Evolutionary conservation across 2,888 invertebrate genomes (phyloP).

Genomic region (Plemyria rubiginata): DNA sequence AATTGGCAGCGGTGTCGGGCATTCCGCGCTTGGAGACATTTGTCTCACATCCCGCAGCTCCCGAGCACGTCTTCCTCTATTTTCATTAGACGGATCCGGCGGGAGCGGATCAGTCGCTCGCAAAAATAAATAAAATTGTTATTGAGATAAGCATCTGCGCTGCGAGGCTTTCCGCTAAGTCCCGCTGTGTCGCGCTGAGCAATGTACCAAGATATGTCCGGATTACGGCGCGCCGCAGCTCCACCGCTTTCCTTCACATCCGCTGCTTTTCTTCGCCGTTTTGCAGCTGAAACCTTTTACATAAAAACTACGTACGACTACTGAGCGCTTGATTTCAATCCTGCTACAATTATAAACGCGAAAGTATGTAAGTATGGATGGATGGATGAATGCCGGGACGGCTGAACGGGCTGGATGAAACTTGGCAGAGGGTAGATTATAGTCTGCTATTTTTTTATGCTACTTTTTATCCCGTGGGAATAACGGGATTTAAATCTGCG

Average conservation of each 20-base stretch:
- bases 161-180: slow-evolving; percentile 80
- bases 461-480: too few relatives aligned
- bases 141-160: slow-evolving; percentile 83
- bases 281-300: slow-evolving; percentile 74
- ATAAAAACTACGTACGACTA: slow-evolving; percentile 44
- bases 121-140: slow-evolving; percentile 85
- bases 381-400: too few relatives aligned
- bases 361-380: too few relatives aligned
- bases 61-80: slow-evolving; percentile 67
- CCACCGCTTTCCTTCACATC: slow-evolving; percentile 64
- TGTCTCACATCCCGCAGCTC: slow-evolving; percentile 52
- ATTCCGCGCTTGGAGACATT: slow-evolving; percentile 43
- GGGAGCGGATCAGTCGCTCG: slow-evolving; percentile 79
- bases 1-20: slow-evolving; percentile 41
- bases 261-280: slow-evolving; percentile 71
- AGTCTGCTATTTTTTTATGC: too few relatives aligned
- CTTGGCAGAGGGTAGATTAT: too few relatives aligned
- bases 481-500: too few relatives aligned
- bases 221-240: slow-evolving; percentile 73
- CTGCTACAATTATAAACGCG: too few relatives aligned
- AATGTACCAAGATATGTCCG: slow-evolving; percentile 82
- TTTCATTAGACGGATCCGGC: slow-evolving; percentile 78
- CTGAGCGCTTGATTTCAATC: slow-evolving; percentile 15
- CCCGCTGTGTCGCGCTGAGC: slow-evolving; percentile 82
- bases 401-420: too few relatives aligned